Conservation (phyloP, 1,140 invertebrate species). For the Onthophagus taurus region DNA sequence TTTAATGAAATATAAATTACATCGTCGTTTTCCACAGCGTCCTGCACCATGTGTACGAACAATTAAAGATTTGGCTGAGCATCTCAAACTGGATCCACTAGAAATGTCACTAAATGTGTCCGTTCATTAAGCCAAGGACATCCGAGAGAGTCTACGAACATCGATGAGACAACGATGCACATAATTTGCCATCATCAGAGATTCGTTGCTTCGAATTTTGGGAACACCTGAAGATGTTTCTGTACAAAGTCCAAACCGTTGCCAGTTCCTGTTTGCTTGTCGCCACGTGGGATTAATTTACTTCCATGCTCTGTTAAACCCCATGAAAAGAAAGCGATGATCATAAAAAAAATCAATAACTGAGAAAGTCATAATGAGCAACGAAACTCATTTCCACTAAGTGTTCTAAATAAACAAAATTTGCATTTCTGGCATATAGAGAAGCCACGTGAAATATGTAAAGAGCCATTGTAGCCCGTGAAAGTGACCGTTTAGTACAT, state of each 20-base stretch:
- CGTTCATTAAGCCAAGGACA: background rate
- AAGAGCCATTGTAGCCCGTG: background rate
- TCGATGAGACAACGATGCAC: background rate
- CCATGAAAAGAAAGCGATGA: too few relatives aligned
- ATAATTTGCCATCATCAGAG: background rate
- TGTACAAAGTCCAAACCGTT: background rate
- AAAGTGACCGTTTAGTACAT: background rate
- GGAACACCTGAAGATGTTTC: background rate
- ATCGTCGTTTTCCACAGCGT: background rate
- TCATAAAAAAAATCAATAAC: background rate
- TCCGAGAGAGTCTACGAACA: conserved; percentile 1
- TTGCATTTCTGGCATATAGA: background rate
- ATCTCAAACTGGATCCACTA: background rate
- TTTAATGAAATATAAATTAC: background rate
- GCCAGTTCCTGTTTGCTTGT: too few relatives aligned
- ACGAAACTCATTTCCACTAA: too few relatives aligned
- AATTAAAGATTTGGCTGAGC: background rate
- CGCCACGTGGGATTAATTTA: background rate
- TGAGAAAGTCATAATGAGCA: background rate
- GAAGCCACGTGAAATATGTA: background rate
- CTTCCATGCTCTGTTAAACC: too few relatives aligned
- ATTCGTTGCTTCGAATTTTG: background rate
- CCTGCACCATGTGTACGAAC: conserved; percentile 1
- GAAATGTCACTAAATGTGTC: background rate
- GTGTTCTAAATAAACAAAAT: background rate